A percentile compares a stretch with the other conserved stretches of the same genome.
Conservation (phyloP, 2,113 vertebrate species). For the Ondatra zibethicus region DNA sequence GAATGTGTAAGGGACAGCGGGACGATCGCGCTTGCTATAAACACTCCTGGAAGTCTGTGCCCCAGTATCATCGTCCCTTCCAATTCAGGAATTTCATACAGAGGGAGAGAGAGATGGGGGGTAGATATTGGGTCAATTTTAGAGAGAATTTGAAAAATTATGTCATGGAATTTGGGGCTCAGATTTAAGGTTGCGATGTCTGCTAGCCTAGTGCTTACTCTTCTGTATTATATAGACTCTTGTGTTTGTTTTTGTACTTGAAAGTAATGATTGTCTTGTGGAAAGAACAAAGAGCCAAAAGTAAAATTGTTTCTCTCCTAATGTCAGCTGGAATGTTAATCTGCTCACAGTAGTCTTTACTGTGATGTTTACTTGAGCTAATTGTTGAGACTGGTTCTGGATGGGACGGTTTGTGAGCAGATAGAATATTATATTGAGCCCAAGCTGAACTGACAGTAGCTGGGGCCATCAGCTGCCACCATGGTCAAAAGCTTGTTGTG, state of each 20-base stretch:
- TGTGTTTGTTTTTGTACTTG: slow-evolving; percentile 6
- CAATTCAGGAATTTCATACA: not conserved
- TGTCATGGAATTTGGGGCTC: not conserved
- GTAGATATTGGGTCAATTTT: not conserved
- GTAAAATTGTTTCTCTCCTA: slow-evolving; percentile 19
- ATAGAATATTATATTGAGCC: not conserved
- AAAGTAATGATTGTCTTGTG: not conserved
- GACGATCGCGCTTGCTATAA: not conserved
- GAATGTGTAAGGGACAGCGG: not conserved
- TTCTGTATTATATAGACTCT: not conserved
- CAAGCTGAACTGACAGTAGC: not conserved
- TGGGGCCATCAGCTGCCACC: not conserved
- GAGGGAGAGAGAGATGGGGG: not conserved
- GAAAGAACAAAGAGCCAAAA: not conserved
- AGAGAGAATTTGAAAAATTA: slow-evolving; percentile 21
- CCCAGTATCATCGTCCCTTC: not conserved
- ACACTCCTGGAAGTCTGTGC: not conserved
- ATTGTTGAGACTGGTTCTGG: slow-evolving; percentile 13
- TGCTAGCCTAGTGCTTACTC: not conserved
- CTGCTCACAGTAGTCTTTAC: not conserved
- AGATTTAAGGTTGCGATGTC: not conserved
- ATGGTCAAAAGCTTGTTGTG: not conserved
- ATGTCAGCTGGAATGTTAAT: not conserved
- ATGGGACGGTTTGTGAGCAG: not conserved
- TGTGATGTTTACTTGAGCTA: not conserved